phyloP scores from a whole-genome alignment of 2,797 vertebrate genomes.

The Sandelia bainsii region DNA sequence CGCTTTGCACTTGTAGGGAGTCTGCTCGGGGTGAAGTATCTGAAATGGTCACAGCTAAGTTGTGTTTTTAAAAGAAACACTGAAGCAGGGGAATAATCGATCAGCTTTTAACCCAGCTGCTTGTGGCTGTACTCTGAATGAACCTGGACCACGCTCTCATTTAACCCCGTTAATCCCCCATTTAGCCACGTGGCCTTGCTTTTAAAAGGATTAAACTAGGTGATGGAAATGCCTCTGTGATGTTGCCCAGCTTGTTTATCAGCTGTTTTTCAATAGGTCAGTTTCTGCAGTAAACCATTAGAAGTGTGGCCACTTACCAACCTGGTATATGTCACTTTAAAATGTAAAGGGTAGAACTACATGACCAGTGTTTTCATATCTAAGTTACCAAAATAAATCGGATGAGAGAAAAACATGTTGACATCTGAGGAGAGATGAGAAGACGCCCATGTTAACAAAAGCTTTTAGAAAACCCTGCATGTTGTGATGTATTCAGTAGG shows the following conservation, averaged over 20 bases:
- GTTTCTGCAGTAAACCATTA: constrained; percentile 4
- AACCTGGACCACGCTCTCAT: constrained; percentile 53
- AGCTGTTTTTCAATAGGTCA: constrained; percentile 9
- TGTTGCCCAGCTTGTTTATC: constrained; percentile 25
- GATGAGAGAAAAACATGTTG: background rate
- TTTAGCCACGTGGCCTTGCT: constrained; percentile 40
- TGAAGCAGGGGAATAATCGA: constrained; percentile 30
- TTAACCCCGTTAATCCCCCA: constrained; percentile 65
- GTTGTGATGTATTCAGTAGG: background rate
- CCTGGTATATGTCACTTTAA: background rate
- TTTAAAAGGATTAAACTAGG: constrained; percentile 70
- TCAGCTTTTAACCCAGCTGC: constrained; percentile 25
- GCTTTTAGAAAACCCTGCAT: background rate
- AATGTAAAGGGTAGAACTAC: too few relatives aligned
- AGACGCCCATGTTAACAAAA: background rate
- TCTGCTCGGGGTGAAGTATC: background rate
- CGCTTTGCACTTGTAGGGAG: background rate
- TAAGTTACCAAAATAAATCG: too few relatives aligned
- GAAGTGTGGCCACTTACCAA: background rate
- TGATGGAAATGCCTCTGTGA: constrained; percentile 57
- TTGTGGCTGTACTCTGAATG: constrained; percentile 35
- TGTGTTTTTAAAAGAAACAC: background rate
- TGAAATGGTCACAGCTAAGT: background rate
- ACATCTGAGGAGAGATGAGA: background rate
- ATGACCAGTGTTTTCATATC: too few relatives aligned